Base-by-base conservation (phyloP, 2,888 invertebrate genomes). In the Marasmarcha lunaedactyla region DNA sequence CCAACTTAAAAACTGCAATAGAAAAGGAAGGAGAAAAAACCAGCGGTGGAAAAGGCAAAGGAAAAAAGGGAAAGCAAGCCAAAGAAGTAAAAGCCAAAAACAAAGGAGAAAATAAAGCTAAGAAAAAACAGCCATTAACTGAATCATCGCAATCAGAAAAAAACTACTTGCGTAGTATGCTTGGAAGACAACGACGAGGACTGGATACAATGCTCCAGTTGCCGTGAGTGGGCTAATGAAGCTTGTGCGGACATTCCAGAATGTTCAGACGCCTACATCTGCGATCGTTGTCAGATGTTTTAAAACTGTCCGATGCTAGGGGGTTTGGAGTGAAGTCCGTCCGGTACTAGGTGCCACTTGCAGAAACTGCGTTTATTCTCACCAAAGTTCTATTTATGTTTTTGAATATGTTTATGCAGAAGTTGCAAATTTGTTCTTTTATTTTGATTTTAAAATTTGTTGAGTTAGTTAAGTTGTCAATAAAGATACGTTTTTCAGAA, bases 211-310 rank as follows among this genome's bases (percentile, higher is more conserved):
- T 43, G 45, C 45, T 26, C 26, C 35, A 39, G 37, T 9, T 46
- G 45, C 36, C 36, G 25, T 30, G 44, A 37, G 25, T 45, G 45
- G 43, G 44, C 39, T 26, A 44, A 45, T 33, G 42, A 45, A 38
- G 45, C 42, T 26, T 44, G 46, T 36, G 46, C 45, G 26, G 48
- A 45, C 30, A 44, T 46, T 33, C 48, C 48, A 13, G 45, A 48
- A 37, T 46, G 44, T 37, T 37, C 37, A 38, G 43, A 46, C 14
- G 13, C 2, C 11, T 48, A 44, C 30, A 42, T 48, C 11, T 45
- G 46, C 42, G 44, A 45, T 38, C 37, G 41, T 39, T 46, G 44
- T 36, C 36, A 9, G n/a, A 33, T 43, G 15, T 39, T 40, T 44
- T 39, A 37, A 42, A 38, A 36, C 12, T 43, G 41, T 42, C 41